These are phyloP conservation scores for Uropsilus gracilis DNA, from an alignment of 2,113 vertebrate species.

Conservation along the genomic window DNA sequence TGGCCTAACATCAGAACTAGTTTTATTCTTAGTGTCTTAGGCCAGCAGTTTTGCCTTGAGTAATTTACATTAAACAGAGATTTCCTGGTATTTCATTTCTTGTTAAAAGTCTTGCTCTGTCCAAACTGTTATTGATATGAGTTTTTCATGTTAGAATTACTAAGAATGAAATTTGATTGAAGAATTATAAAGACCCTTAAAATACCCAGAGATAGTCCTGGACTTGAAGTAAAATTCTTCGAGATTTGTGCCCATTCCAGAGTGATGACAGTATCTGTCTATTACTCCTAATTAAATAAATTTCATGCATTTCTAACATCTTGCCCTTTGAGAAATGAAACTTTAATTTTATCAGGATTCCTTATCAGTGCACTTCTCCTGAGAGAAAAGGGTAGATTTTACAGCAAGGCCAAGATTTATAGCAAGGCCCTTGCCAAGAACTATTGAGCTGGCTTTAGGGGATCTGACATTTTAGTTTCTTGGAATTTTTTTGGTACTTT, in stretches of 20 bases:
- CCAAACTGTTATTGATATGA: not conserved
- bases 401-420: not conserved
- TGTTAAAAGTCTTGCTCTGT: not conserved
- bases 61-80: not conserved
- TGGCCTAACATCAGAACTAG: not conserved
- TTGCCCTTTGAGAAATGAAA: not conserved
- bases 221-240: slow-evolving; percentile 19
- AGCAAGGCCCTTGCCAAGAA: not conserved
- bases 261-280: not conserved
- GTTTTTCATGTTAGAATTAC: slow-evolving; percentile 18
- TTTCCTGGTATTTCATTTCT: not conserved
- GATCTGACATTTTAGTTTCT: slow-evolving; percentile 47
- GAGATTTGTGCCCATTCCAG: not conserved
- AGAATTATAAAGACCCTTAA: slow-evolving; percentile 2
- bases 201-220: not conserved
- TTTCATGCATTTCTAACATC: not conserved
- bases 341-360: slow-evolving; percentile 50
- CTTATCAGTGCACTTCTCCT: not conserved
- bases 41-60: not conserved
- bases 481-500: slow-evolving; percentile 21
- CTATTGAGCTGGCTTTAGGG: not conserved
- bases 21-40: not conserved
- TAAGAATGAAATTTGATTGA: not conserved
- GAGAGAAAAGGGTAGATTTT: not conserved
- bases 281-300: slow-evolving; percentile 22